Evolutionary conservation across 1,140 invertebrate species (phyloP).

Genomic region (Pseudomyrmex sp.): DNA sequence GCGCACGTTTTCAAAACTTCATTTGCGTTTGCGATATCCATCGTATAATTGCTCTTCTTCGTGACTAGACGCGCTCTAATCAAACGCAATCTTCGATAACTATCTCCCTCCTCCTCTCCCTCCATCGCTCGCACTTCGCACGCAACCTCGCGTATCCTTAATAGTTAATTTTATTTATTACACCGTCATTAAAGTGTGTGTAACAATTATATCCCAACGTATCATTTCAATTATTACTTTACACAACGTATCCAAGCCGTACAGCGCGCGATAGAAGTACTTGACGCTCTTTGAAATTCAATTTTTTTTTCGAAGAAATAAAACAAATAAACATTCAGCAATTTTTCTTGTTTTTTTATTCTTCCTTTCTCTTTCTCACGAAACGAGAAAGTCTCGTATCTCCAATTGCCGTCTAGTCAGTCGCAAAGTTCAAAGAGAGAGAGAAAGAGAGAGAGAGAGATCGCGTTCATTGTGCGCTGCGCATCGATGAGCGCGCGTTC

Average conservation of each 20-base stretch:
- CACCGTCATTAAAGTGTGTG: conserved; percentile 19
- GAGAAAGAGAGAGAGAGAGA: not conserved
- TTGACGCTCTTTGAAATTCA: not conserved
- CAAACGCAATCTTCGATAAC: conserved; percentile 47
- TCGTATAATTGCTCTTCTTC: conserved; percentile 28
- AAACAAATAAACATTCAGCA: not conserved
- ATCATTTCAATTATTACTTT: not conserved
- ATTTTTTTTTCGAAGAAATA: not conserved
- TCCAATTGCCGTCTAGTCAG: conserved; percentile 4
- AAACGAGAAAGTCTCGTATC: too few relatives aligned
- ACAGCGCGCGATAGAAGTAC: not conserved
- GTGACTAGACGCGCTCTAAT: conserved; percentile 17
- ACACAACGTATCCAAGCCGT: too few relatives aligned
- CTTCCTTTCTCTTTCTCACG: not conserved
- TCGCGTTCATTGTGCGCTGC: conserved; percentile 9
- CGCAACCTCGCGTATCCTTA: conserved; percentile 45
- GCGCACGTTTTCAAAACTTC: not conserved
- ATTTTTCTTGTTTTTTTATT: too few relatives aligned
- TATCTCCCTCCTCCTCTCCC: not conserved
- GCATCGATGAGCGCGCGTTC: not conserved
- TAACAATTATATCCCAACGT: conserved; percentile 22
- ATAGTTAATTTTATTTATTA: conserved; percentile 49
- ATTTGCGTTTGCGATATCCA: not conserved
- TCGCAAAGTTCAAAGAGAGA: not conserved
- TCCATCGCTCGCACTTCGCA: conserved; percentile 39